phyloP scores from a whole-genome alignment of 2,888 invertebrate genomes.

The Phorcus lineatus region DNA sequence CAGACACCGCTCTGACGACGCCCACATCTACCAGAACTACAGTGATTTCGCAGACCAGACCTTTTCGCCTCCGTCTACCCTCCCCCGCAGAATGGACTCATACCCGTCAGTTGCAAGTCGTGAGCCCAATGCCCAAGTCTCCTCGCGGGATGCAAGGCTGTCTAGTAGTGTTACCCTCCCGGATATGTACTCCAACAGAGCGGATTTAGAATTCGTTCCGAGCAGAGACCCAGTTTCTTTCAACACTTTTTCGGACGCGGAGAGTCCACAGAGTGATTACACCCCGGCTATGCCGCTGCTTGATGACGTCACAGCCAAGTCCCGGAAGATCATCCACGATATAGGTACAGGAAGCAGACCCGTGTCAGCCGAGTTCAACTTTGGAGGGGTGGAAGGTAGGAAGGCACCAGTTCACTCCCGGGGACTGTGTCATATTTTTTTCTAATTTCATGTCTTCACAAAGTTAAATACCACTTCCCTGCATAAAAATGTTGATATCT shows the following conservation, averaged over 20 bases:
- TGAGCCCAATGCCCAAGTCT: slow-evolving; percentile 6
- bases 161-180: slow-evolving; percentile 66
- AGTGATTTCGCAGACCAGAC: slow-evolving; percentile 16
- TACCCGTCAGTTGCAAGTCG: slow-evolving; percentile 36
- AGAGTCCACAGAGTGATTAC: slow-evolving; percentile 67
- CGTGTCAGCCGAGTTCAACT: slow-evolving; percentile 68
- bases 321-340: slow-evolving; percentile 76
- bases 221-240: slow-evolving; percentile 75
- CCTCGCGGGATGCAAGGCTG: slow-evolving; percentile 50
- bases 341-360: slow-evolving; percentile 69
- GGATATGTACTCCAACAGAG: slow-evolving; percentile 60
- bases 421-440: neutral
- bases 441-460: too few species aligned
- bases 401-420: slow-evolving; percentile 4
- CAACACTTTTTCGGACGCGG: slow-evolving; percentile 75
- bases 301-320: slow-evolving; percentile 79
- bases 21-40: slow-evolving; percentile 25
- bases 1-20: slow-evolving; percentile 56
- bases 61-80: slow-evolving; percentile 33
- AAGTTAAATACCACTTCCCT: too few species aligned
- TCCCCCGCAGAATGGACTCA: slow-evolving; percentile 40
- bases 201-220: slow-evolving; percentile 66
- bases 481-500: too few species aligned
- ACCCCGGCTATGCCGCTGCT: slow-evolving; percentile 80
- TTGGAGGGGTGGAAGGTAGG: slow-evolving; percentile 67